Percentiles rank a stretch among this genome's conserved stretches.
These are phyloP conservation scores for Tenualosa thibaudeaui DNA, from an alignment of 2,797 vertebrate genomes.

Conservation along the genomic window DNA sequence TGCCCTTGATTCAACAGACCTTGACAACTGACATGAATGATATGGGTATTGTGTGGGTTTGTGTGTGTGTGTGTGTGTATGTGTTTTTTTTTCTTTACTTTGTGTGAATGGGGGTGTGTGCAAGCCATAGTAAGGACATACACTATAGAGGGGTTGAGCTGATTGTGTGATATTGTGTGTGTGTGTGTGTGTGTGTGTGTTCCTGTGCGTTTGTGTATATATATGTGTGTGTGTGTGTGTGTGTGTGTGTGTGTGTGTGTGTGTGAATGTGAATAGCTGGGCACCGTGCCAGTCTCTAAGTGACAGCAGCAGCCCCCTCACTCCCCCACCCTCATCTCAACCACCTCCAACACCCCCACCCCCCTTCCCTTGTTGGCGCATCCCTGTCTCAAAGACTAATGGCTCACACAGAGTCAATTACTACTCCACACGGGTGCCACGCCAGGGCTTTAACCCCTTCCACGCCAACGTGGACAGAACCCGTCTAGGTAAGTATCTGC, in stretches of 20 bases:
- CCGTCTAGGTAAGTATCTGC: too few species aligned
- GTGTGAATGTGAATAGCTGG: slow-evolving; percentile 56
- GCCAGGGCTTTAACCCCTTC: slow-evolving; percentile 62
- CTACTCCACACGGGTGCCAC: slow-evolving; percentile 68
- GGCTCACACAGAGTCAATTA: slow-evolving; percentile 78
- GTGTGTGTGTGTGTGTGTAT: slow-evolving; percentile 48
- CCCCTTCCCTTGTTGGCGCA: slow-evolving; percentile 65
- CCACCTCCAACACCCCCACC: background rate
- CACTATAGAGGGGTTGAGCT: slow-evolving; percentile 34
- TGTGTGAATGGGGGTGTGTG: background rate
- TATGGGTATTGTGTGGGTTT: slow-evolving; percentile 41
- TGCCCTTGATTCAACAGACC: slow-evolving; percentile 44
- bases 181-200: slow-evolving; percentile 51
- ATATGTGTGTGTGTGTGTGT: slow-evolving; percentile 53
- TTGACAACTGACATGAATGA: slow-evolving; percentile 35
- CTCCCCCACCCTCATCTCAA: slow-evolving; percentile 38
- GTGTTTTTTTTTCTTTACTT: slow-evolving; percentile 3
- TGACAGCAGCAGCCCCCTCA: slow-evolving; percentile 65
- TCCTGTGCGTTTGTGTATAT: slow-evolving; percentile 30
- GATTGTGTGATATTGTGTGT: slow-evolving; percentile 44
- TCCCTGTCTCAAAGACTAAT: slow-evolving; percentile 78
- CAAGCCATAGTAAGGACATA: background rate
- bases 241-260: slow-evolving; percentile 57
- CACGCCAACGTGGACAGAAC: slow-evolving; percentile 27
- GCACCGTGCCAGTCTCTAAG: slow-evolving; percentile 68